Evolutionary conservation across 2,113 vertebrate genomes (phyloP).

Genomic region (Sinocyclocheilus rhinocerous): DNA sequence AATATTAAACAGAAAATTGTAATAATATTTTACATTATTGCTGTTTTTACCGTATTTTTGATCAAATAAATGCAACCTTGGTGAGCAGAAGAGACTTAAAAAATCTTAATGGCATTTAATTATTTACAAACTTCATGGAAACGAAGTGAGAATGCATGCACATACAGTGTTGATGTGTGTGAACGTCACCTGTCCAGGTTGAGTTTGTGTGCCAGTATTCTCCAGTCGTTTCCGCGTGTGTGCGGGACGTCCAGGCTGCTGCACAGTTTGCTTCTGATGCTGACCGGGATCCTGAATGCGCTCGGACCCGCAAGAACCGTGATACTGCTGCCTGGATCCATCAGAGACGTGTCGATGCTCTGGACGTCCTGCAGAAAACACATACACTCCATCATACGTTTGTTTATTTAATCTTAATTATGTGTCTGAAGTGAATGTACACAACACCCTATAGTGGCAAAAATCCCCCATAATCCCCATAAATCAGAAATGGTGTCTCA

Average conservation of each 20-base stretch:
- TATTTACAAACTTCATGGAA: neutral
- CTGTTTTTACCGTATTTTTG: neutral
- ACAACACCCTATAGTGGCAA: no score
- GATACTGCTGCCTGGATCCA: constrained; percentile 87
- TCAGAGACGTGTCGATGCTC: constrained; percentile 84
- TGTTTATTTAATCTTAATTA: no score
- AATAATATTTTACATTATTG: neutral
- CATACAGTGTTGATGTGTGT: neutral
- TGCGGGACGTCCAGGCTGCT: constrained; percentile 95
- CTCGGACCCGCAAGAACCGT: constrained; percentile 89
- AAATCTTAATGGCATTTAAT: no score
- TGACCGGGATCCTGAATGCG: constrained; percentile 92
- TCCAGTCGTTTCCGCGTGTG: constrained; percentile 95
- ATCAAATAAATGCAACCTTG: neutral
- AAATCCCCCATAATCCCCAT: no score
- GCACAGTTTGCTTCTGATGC: constrained; percentile 94
- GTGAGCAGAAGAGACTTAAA: neutral
- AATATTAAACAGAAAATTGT: neutral
- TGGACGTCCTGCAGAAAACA: constrained; percentile 80
- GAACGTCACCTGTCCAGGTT: constrained; percentile 87
- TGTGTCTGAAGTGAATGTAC: no score
- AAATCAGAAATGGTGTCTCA: no score
- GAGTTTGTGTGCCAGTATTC: constrained; percentile 95
- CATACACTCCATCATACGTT: neutral
- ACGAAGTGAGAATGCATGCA: neutral